These are phyloP conservation scores for Spilogale gracilis DNA, from an alignment of 2,113 vertebrate species.

Conservation along the genomic window DNA sequence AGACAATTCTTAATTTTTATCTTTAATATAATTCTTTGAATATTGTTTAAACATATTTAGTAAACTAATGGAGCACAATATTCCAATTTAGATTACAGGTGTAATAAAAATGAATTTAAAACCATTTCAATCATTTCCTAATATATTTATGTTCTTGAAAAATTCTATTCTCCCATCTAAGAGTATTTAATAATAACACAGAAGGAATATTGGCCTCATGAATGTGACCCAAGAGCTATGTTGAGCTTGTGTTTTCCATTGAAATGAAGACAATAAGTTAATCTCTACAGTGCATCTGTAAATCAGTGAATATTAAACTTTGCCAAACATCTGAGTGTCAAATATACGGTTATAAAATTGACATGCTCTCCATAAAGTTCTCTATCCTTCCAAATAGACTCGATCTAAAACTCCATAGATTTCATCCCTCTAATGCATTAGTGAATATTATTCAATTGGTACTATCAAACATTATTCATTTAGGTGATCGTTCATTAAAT, in stretches of 20 bases:
- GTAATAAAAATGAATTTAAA: constrained; percentile 7
- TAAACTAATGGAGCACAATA: constrained; percentile 24
- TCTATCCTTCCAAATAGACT: not conserved
- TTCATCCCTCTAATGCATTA: not conserved
- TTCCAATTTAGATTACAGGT: not conserved
- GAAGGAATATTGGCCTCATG: not conserved
- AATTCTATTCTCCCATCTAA: not conserved
- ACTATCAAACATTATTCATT: not conserved
- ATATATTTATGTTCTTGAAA: not conserved
- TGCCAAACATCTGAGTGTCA: constrained; percentile 39
- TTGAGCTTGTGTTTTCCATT: not conserved
- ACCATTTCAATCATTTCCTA: constrained; percentile 34
- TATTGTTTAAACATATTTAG: constrained; percentile 10
- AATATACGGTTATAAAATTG: constrained; percentile 45
- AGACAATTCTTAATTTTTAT: constrained; percentile 6
- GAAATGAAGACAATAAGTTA: constrained; percentile 28
- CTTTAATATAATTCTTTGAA: constrained; percentile 24
- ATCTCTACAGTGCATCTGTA: not conserved
- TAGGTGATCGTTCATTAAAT: constrained; percentile 34
- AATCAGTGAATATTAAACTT: not conserved
- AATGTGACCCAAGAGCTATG: not conserved
- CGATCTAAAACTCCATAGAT: not conserved
- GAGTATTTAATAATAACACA: constrained; percentile 7
- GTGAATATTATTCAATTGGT: not conserved
- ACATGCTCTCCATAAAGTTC: constrained; percentile 21